Evolutionary conservation across 2,797 vertebrate genomes (phyloP).

Genomic region (Diplodus puntazzo): DNA sequence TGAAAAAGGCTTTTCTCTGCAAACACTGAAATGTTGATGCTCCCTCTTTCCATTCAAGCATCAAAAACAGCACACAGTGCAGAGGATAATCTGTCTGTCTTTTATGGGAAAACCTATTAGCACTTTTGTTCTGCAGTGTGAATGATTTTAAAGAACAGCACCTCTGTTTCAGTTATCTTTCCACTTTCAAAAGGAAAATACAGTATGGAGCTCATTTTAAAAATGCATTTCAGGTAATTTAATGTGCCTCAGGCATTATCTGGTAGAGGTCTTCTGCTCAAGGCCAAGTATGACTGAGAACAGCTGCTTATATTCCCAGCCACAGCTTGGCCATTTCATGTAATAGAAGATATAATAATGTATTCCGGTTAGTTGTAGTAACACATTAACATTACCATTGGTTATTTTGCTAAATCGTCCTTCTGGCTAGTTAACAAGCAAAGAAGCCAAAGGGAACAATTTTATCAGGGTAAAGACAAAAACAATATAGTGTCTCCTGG

Average conservation of each 20-base stretch:
- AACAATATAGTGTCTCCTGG: background rate
- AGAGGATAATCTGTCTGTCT: background rate
- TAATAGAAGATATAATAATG: slow-evolving; percentile 6
- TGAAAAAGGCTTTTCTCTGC: background rate
- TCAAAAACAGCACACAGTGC: background rate
- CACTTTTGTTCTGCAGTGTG: background rate
- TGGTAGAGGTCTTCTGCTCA: slow-evolving; percentile 29
- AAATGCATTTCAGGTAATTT: slow-evolving; percentile 17
- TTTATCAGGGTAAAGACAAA: background rate
- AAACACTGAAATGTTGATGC: slow-evolving; percentile 15
- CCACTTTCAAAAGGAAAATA: slow-evolving; percentile 4
- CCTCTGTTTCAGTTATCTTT: slow-evolving; percentile 1
- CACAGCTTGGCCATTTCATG: background rate
- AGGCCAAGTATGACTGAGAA: slow-evolving; percentile 26
- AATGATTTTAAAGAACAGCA: slow-evolving; percentile 8
- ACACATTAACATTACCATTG: slow-evolving; percentile 18
- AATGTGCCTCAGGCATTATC: slow-evolving; percentile 17
- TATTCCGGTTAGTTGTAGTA: slow-evolving; percentile 24
- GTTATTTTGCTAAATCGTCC: slow-evolving; percentile 32
- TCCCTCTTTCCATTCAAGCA: slow-evolving; percentile 7
- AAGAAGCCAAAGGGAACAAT: background rate
- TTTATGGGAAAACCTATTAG: background rate
- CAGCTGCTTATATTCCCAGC: slow-evolving; percentile 6
- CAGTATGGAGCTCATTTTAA: background rate
- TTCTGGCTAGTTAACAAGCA: slow-evolving; percentile 24